Conservation (phyloP, 2,113 vertebrate genomes). For the Chrysochloris asiatica region DNA sequence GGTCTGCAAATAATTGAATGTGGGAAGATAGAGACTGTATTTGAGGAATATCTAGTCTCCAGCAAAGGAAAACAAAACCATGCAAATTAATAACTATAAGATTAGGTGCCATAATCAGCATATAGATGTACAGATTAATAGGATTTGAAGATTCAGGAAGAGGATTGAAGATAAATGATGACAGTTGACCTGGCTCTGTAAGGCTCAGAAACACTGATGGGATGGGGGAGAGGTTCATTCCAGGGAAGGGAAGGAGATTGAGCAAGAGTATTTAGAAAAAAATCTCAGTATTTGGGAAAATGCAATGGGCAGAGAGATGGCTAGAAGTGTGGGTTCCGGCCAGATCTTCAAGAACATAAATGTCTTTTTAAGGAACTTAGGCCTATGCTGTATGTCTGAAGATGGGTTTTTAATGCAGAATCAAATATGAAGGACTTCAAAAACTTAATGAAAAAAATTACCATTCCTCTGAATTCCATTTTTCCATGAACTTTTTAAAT, state of each 20-base stretch:
- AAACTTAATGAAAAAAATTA: too few species aligned
- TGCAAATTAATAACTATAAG: neutral
- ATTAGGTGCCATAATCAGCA: neutral
- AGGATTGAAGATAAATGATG: neutral
- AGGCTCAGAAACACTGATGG: too few species aligned
- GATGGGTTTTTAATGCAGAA: neutral
- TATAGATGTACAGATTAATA: accelerated
- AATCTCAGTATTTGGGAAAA: neutral
- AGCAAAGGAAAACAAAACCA: neutral
- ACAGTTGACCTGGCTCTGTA: too few species aligned
- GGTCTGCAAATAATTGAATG: neutral
- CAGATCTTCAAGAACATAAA: neutral
- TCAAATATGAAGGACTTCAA: too few species aligned
- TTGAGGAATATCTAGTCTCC: neutral
- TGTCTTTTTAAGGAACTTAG: neutral
- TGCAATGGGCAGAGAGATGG: neutral
- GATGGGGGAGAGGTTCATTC: accelerated
- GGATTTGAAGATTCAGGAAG: neutral
- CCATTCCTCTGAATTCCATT: too few species aligned
- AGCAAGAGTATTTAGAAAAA: neutral
- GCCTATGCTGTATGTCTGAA: too few species aligned
- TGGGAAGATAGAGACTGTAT: neutral
- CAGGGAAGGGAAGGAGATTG: too few species aligned
- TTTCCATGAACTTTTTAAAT: too few species aligned
- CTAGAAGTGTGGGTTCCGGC: neutral